Base-by-base conservation (phyloP, 2,888 invertebrate genomes). In the Tinea semifulvella region DNA sequence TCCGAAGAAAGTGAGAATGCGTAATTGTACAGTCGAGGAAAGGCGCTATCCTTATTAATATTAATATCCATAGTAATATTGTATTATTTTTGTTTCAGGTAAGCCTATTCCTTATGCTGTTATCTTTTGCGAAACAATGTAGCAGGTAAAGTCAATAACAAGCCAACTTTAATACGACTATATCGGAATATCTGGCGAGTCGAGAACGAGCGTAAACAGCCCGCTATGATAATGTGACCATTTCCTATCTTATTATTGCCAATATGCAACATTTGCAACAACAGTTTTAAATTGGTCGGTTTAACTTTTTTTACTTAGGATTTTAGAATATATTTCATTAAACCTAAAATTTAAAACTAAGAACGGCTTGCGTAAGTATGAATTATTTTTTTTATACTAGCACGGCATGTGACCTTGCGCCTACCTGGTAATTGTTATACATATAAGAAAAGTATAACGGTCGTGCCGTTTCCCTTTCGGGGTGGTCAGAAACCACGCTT, bases 211-310 rank as follows among this genome's bases (percentile, higher is more conserved):
- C 46, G 51, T 46, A 46, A 50, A 50, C 52, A 36, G 47, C 47
- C 17, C 45, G 42, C 42, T 25, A 38, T 42, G 47, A 44, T 43
- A 47, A 47, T 49, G 45, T 46, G 25, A 28, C 42, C 16, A 42
- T 42, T 46, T 50, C 50, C 47, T 50, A 52, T 48, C 49, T 54
- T 56, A 56, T 59, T 59, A 58, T 56, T 46, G 52, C 50, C 3
- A 8, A 42, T 48, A 53, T 16, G 17, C 22, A 22, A 22, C 40
- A 31, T 31, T 13, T n/a, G n/a, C 7, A 14, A 3, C 13, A n/a
- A 31, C 22, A n/a, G n/a, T 31, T 31, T 31, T 31, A 13, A 31
- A 31, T 31, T 31, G 31, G 11, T 31, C 14, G 14, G 11, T 31
- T 13, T 14, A 31, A 31, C n/a, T n/a, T n/a, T n/a, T n/a, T n/a